phyloP scores from a whole-genome alignment of 2,888 invertebrate genomes.

The Gerris lacustris region DNA sequence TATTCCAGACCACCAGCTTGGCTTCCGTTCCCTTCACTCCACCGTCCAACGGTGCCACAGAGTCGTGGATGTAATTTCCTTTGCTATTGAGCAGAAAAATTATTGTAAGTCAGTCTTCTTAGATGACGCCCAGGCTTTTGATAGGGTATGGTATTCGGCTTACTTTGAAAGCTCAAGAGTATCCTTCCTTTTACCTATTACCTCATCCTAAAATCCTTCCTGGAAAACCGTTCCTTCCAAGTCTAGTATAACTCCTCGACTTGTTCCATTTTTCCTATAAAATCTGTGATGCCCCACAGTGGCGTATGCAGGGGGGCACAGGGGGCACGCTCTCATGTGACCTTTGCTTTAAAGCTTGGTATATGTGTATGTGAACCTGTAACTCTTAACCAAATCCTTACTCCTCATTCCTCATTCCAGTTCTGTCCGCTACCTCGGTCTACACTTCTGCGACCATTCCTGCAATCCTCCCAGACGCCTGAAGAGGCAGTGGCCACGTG shows the following conservation, averaged over 20 bases:
- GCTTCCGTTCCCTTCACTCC: background rate
- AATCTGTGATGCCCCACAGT: too few relatives aligned
- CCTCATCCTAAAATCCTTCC: background rate
- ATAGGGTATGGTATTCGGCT: background rate
- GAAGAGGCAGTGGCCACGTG: too few relatives aligned
- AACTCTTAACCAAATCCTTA: too few relatives aligned
- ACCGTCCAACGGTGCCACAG: background rate
- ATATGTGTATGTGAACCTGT: too few relatives aligned
- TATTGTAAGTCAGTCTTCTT: background rate
- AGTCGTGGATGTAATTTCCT: background rate
- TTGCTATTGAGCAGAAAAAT: background rate
- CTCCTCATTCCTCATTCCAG: too few relatives aligned
- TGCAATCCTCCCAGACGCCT: too few relatives aligned
- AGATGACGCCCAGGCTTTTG: background rate
- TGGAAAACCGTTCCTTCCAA: background rate
- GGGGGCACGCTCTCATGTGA: too few relatives aligned
- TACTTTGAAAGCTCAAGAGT: background rate
- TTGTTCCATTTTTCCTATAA: too few relatives aligned
- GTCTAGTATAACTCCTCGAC: background rate
- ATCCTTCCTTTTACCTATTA: conserved; percentile 4
- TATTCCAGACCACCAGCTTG: conserved; percentile 1
- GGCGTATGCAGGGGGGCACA: too few relatives aligned
- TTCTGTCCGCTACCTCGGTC: too few relatives aligned
- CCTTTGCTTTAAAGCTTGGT: too few relatives aligned
- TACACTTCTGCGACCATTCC: too few relatives aligned